Percentiles rank a stretch among this genome's conserved stretches.
Conservation (phyloP, 2,888 invertebrate genomes). For the Athalia circularis region DNA sequence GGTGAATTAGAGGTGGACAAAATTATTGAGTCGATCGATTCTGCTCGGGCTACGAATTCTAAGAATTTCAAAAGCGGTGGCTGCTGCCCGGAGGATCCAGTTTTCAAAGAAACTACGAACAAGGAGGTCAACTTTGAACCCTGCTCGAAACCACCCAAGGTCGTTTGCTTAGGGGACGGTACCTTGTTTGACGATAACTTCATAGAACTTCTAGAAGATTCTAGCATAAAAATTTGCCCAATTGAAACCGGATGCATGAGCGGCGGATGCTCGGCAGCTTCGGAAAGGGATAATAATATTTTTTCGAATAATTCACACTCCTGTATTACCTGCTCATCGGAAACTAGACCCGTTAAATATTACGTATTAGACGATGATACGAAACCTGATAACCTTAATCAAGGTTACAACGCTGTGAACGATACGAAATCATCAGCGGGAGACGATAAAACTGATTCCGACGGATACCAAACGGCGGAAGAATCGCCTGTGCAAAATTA, state of each 20-base stretch:
- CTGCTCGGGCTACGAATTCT: neutral
- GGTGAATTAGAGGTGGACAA: neutral
- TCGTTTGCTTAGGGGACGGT: slow-evolving; percentile 35
- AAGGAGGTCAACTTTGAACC: neutral
- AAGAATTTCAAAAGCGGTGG: neutral
- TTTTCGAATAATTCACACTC: neutral
- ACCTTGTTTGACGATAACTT: slow-evolving; percentile 30
- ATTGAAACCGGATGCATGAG: slow-evolving; percentile 15
- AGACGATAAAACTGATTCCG: neutral
- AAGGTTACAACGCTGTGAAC: no score
- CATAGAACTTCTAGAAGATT: slow-evolving; percentile 33
- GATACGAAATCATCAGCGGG: no score
- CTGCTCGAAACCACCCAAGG: slow-evolving; percentile 11
- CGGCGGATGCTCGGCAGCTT: neutral
- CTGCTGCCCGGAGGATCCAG: no score
- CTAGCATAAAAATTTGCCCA: slow-evolving; percentile 35
- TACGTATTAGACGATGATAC: neutral
- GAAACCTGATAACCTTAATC: neutral
- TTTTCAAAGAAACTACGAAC: no score
- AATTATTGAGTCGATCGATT: slow-evolving; percentile 6
- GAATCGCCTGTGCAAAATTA: no score
- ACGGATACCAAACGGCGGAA: neutral
- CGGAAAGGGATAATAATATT: neutral
- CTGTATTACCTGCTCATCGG: slow-evolving; percentile 28
- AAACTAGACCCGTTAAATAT: slow-evolving; percentile 16